Percentiles rank a stretch among this genome's conserved stretches.
phyloP scores from a whole-genome alignment of 2,113 vertebrate species.

The Eidolon helvum region DNA sequence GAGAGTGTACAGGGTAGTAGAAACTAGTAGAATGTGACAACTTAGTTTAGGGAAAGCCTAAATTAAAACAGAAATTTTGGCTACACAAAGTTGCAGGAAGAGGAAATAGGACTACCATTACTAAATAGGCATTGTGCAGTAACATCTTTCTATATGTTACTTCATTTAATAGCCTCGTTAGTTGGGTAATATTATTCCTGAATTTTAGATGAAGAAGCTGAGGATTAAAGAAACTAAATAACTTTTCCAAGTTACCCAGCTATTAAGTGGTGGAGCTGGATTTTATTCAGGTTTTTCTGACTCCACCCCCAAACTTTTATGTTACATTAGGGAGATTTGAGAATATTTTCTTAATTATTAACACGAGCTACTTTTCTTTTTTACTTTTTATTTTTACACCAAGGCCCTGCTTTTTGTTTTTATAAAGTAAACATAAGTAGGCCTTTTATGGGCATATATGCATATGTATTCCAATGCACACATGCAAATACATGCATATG shows the following conservation, averaged over 20 bases:
- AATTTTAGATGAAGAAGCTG: not conserved
- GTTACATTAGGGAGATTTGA: not conserved
- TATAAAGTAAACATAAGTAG: not conserved
- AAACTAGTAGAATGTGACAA: not conserved
- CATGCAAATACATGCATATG: not conserved
- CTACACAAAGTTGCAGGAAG: not conserved
- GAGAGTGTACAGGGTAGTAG: not conserved
- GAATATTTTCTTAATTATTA: constrained; percentile 6
- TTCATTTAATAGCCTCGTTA: not conserved
- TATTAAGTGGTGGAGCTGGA: not conserved
- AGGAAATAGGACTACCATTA: not conserved
- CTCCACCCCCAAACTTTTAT: not conserved
- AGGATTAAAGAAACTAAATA: not conserved
- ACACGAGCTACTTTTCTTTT: not conserved
- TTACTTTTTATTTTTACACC: not conserved
- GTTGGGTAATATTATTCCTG: not conserved
- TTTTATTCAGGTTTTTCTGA: not conserved
- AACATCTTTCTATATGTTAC: not conserved
- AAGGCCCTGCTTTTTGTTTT: not conserved
- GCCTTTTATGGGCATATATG: not conserved
- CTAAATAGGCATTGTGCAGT: not conserved
- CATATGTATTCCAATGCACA: not conserved
- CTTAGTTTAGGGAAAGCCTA: not conserved
- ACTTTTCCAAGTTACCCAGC: not conserved
- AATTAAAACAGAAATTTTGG: not conserved